phyloP scores from a whole-genome alignment of 2,888 invertebrate genomes.

The Dicyrtoma fusca region DNA sequence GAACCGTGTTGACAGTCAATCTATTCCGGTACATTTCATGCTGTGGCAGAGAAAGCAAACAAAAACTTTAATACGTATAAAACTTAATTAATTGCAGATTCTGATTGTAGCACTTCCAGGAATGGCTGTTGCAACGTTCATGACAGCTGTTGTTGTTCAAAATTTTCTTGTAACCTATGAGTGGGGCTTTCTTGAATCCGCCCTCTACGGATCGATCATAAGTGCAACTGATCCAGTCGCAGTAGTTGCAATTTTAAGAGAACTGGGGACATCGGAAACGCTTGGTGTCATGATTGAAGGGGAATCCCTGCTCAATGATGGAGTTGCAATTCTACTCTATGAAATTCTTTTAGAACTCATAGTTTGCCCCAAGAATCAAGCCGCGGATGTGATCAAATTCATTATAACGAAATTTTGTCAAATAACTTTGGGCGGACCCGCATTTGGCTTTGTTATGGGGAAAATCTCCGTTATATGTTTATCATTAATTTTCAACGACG shows the following conservation, averaged over 20 bases:
- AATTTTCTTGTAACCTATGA: conserved; percentile 47
- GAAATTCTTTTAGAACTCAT: conserved; percentile 55
- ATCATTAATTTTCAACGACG: conserved; percentile 60
- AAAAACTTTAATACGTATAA: no score
- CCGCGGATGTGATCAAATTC: neutral
- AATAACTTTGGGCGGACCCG: conserved; percentile 60
- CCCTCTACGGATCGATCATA: conserved; percentile 61
- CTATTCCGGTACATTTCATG: no score
- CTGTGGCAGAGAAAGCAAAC: neutral
- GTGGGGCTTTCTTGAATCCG: conserved; percentile 54
- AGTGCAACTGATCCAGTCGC: conserved; percentile 63
- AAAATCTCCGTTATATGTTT: conserved; percentile 59
- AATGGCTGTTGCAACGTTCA: conserved; percentile 51
- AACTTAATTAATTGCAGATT: conserved; percentile 39
- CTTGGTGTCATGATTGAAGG: conserved; percentile 61
- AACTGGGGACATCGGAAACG: conserved; percentile 58
- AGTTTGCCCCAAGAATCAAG: neutral
- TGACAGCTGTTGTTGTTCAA: conserved; percentile 42
- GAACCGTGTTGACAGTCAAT: no score
- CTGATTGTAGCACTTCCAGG: conserved; percentile 50
- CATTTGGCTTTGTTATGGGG: conserved; percentile 60
- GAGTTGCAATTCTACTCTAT: conserved; percentile 61
- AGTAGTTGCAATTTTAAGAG: conserved; percentile 61
- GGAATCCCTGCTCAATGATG: conserved; percentile 62
- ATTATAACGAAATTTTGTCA: conserved; percentile 56